A percentile compares a stretch with the other conserved stretches of the same genome.
These are phyloP conservation scores for Bombus consobrinus DNA, from an alignment of 1,140 invertebrate genomes.

Conservation along the genomic window DNA sequence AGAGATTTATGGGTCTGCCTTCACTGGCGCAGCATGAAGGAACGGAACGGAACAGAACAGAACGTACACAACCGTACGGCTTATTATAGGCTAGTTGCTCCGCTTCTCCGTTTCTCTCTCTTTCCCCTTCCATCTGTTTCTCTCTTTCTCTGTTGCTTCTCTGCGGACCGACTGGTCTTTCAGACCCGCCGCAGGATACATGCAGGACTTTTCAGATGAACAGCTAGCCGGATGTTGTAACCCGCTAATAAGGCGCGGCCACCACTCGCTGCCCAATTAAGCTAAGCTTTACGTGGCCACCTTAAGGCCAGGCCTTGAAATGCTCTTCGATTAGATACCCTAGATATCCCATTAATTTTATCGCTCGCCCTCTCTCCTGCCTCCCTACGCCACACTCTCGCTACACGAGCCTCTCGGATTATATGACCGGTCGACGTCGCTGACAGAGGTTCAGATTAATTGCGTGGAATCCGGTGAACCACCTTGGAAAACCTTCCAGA, in stretches of 20 bases:
- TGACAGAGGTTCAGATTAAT: constrained; percentile 62
- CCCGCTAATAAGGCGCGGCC: constrained; percentile 80
- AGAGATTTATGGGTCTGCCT: constrained; percentile 83
- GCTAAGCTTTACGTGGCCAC: constrained; percentile 74
- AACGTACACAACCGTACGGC: constrained; percentile 77
- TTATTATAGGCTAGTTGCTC: constrained; percentile 82
- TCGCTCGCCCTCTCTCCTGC: constrained; percentile 39
- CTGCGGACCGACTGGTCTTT: constrained; percentile 66
- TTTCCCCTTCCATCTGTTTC: neutral
- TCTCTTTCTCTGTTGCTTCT: neutral
- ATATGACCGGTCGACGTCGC: constrained; percentile 46
- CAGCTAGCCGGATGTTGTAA: constrained; percentile 79
- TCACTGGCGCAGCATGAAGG: constrained; percentile 81
- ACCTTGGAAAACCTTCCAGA: constrained; percentile 28
- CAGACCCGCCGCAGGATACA: constrained; percentile 78
- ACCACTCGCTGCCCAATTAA: constrained; percentile 77
- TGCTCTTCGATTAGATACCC: constrained; percentile 78
- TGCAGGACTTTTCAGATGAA: constrained; percentile 81
- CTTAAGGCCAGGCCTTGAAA: constrained; percentile 75
- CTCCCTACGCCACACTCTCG: neutral
- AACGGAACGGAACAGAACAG: constrained; percentile 80
- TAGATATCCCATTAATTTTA: constrained; percentile 77
- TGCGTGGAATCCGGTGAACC: constrained; percentile 29
- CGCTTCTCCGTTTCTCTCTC: constrained; percentile 67
- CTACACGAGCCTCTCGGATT: constrained; percentile 43